These are phyloP conservation scores for Eubucco bourcierii DNA, from an alignment of 2,113 vertebrate genomes.

Conservation along the genomic window DNA sequence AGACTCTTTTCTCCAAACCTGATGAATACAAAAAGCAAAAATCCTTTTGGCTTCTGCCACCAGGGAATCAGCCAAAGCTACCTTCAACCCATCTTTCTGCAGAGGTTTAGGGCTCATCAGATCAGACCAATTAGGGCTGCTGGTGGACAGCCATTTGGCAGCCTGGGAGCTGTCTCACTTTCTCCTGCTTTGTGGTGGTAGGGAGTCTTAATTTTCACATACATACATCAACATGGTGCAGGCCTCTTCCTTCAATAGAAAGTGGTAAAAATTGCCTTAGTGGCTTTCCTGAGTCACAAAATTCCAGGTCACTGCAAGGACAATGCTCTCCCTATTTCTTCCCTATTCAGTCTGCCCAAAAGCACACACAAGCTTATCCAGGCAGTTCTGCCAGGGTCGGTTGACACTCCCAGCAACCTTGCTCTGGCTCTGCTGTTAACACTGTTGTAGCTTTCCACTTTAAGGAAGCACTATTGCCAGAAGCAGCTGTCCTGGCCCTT, in stretches of 20 bases:
- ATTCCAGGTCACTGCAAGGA: not conserved
- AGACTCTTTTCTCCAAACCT: conserved; percentile 19
- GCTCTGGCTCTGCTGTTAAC: not conserved
- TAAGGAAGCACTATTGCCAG: not conserved
- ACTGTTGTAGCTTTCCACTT: not conserved
- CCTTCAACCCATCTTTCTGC: not conserved
- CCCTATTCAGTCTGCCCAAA: not conserved
- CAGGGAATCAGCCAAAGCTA: not conserved
- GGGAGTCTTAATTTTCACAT: not conserved
- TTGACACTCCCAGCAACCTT: not conserved
- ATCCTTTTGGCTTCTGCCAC: conserved; percentile 17
- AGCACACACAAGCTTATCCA: not conserved
- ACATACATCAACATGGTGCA: not conserved
- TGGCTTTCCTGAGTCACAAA: not conserved
- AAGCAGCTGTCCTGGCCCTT: not conserved
- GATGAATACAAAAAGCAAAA: not conserved
- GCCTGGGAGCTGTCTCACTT: not conserved
- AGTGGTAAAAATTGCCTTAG: not conserved
- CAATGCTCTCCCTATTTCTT: not conserved
- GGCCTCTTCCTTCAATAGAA: not conserved
- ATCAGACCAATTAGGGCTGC: conserved; percentile 7
- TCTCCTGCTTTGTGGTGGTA: not conserved
- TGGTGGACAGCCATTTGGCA: not conserved
- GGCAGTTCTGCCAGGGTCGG: not conserved
- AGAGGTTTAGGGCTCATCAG: not conserved